phyloP scores from a whole-genome alignment of 2,797 vertebrate genomes.

The Melanotaenia nigrans region DNA sequence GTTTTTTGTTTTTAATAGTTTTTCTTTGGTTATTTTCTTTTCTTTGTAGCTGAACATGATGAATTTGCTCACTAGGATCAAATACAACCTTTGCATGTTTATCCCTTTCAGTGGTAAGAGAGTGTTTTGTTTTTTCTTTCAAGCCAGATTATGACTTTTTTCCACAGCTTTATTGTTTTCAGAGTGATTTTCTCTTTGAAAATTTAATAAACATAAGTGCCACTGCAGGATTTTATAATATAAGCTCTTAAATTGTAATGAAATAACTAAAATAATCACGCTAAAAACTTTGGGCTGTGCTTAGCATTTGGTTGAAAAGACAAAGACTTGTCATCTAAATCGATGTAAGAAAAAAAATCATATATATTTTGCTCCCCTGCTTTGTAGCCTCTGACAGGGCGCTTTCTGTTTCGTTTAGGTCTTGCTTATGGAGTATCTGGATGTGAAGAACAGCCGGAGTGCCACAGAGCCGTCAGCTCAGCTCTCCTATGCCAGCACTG shows the following conservation, averaged over 20 bases:
- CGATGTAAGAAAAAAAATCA: no score
- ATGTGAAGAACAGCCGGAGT: conserved; percentile 96
- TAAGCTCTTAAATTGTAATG: not conserved
- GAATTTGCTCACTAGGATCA: not conserved
- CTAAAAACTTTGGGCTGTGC: not conserved
- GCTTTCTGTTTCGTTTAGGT: conserved; percentile 79
- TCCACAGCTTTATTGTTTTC: not conserved
- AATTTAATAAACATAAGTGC: not conserved
- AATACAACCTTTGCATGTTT: not conserved
- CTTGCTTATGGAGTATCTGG: conserved; percentile 95
- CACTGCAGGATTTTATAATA: not conserved
- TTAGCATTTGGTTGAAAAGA: not conserved
- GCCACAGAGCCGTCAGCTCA: conserved; percentile 92
- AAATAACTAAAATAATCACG: not conserved
- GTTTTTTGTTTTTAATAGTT: not conserved
- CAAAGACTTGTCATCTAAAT: not conserved
- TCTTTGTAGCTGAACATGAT: not conserved
- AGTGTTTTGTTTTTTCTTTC: not conserved
- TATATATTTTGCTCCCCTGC: not conserved
- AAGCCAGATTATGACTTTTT: not conserved
- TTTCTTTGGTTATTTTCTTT: not conserved
- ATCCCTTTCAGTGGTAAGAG: not conserved
- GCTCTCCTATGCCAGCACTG: conserved; percentile 93
- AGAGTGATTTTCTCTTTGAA: not conserved
- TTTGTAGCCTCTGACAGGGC: not conserved